Conservation (phyloP, 2,797 vertebrate genomes). For the Cyclopterus lumpus region DNA sequence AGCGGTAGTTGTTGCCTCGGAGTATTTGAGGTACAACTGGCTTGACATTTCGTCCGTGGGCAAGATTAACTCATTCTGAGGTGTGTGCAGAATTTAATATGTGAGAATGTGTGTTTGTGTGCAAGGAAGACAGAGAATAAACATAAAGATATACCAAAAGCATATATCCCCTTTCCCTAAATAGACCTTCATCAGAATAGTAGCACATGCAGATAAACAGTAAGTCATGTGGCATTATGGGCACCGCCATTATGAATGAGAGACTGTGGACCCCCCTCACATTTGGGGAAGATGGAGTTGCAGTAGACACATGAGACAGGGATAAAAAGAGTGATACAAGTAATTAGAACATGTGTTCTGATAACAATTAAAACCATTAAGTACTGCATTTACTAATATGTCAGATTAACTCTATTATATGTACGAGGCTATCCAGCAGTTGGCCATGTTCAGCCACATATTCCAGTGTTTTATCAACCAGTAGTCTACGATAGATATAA, state of each 20-base stretch:
- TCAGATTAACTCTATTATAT: slow-evolving; percentile 10
- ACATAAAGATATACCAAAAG: not conserved
- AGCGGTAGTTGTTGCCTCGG: slow-evolving; percentile 20
- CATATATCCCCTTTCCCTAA: not conserved
- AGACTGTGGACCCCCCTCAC: not conserved
- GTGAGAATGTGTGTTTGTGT: not conserved
- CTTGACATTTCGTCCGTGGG: slow-evolving; percentile 1
- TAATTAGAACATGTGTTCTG: not conserved
- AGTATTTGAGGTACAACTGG: slow-evolving; percentile 25
- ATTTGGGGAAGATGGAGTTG: not conserved
- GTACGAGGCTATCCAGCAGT: slow-evolving; percentile 13
- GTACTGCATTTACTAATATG: not conserved
- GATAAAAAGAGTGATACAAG: not conserved
- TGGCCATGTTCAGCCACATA: not conserved
- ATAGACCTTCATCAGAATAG: not conserved
- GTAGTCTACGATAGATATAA: not conserved
- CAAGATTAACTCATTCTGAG: slow-evolving; percentile 14
- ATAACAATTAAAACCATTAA: not conserved
- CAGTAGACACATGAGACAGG: not conserved
- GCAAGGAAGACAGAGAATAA: slow-evolving; percentile 5
- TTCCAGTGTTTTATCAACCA: not conserved
- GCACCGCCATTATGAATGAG: slow-evolving; percentile 62
- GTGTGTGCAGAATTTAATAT: not conserved
- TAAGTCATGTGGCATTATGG: slow-evolving; percentile 13
- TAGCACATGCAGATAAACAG: slow-evolving; percentile 1